Percentiles rank a stretch among this genome's conserved stretches.
Conservation (phyloP, 2,113 vertebrate species). For the Prinia subflava region DNA sequence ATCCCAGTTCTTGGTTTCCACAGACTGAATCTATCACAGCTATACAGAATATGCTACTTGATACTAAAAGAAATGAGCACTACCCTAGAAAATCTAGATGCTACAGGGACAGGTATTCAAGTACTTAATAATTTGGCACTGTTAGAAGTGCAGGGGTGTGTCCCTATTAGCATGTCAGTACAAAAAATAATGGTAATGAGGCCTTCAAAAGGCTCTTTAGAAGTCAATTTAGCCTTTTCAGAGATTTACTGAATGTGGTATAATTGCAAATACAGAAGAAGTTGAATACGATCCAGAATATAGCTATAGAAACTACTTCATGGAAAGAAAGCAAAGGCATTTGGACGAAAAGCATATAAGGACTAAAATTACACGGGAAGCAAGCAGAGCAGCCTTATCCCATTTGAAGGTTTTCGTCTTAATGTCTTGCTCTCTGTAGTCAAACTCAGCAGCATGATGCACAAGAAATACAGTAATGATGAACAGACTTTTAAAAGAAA, state of each 20-base stretch:
- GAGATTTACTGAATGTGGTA: conserved; percentile 8
- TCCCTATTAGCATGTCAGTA: neutral
- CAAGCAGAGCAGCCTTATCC: neutral
- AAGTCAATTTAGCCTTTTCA: conserved; percentile 27
- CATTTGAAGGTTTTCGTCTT: neutral
- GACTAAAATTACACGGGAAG: conserved; percentile 15
- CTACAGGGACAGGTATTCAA: neutral
- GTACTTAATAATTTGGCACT: neutral
- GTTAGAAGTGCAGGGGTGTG: neutral
- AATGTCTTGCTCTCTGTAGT: neutral
- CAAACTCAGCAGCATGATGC: neutral
- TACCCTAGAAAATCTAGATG: neutral
- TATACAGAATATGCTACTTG: neutral
- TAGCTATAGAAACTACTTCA: neutral
- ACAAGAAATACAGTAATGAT: neutral
- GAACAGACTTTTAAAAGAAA: neutral
- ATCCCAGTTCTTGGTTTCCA: neutral
- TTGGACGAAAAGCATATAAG: neutral
- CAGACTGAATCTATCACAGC: neutral
- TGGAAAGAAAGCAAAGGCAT: neutral
- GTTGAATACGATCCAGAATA: conserved; percentile 13
- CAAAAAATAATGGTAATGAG: neutral
- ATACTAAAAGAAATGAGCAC: neutral
- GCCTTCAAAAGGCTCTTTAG: conserved; percentile 23
- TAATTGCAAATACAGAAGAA: conserved; percentile 27